Evolutionary conservation across 2,113 vertebrate genomes (phyloP), one percentile per base, ranked within the genome.

Genomic region (Lethenteron camtschaticum): DNA sequence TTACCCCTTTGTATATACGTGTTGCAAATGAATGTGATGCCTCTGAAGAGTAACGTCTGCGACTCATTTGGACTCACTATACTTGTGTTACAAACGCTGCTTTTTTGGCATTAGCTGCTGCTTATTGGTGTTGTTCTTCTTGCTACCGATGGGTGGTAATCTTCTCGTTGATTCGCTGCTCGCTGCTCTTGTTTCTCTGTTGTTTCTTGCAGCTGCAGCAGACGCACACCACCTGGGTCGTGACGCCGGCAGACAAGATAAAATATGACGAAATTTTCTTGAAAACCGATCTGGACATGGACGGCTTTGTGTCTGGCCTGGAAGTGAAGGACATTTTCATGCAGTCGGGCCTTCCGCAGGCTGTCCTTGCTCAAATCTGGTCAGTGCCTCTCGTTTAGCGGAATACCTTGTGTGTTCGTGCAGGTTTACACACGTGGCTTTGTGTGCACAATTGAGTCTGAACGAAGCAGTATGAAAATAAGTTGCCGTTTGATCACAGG

Each of bases 321-420:
- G 94, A 96, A 80, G 91, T 95, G 24, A 96, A 95, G 75, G 92
- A 96, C 2, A 96, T 96, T 80, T 99, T 99, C 78, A 90, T 99
- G 81, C 92, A 96, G 68, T 96, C 94, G 1, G 92, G 89, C 70
- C 86, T 96, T 57, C 81, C 85, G 57, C 94, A 96, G 80, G 90
- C 80, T 70, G 59, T 90, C 57, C 81, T 99, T 14, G 94, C 94
- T 9, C 90, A 99, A 72, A 90, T 99, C 77, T 99, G 94, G 94
- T 96, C 83, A 79, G 41, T 41, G 41, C 41, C 41, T 41, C 41
- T 41, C 41, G 5, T 41, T 41, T 41, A 41, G 41, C 41, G 41
- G 41, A 41, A 41, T 41, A 7, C 41, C 41, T 41, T 41, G 41
- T 41, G 41, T 41, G 41, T 41, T 7, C 41, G 5, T 41, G 41